A percentile compares a stretch with the other conserved stretches of the same genome.
phyloP scores from a whole-genome alignment of 2,113 vertebrate species.

The Corythaixoides concolor region DNA sequence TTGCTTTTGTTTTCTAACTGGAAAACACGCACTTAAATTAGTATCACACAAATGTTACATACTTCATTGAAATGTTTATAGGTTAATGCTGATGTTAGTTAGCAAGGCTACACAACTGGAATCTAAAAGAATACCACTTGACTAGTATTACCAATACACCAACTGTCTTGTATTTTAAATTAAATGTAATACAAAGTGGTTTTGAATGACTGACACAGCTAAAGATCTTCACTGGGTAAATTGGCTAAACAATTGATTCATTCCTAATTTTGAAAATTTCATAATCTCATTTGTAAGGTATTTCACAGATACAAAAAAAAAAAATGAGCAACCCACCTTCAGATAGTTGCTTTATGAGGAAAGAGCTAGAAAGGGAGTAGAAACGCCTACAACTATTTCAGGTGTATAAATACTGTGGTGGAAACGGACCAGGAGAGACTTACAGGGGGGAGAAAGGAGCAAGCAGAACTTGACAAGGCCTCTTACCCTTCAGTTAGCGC shows the following conservation, averaged over 20 bases:
- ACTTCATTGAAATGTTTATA: neutral
- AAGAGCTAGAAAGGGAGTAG: neutral
- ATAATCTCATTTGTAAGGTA: neutral
- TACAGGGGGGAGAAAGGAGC: neutral
- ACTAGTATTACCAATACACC: neutral
- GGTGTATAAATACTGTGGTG: neutral
- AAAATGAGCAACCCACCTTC: neutral
- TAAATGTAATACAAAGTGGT: neutral
- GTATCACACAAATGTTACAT: neutral
- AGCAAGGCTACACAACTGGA: neutral
- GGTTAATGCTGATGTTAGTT: neutral
- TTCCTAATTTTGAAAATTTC: neutral
- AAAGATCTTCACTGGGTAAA: neutral
- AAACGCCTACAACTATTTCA: neutral
- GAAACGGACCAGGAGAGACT: neutral
- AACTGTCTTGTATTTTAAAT: neutral
- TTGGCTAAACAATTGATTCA: neutral
- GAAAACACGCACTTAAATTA: neutral
- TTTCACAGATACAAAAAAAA: neutral
- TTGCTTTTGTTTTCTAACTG: neutral
- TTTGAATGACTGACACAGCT: neutral
- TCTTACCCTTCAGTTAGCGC: rapidly evolving
- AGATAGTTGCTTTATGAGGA: neutral
- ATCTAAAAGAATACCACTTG: neutral
- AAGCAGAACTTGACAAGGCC: neutral